phyloP scores from a whole-genome alignment of 2,113 vertebrate species.

The Microcebus jonahi region DNA sequence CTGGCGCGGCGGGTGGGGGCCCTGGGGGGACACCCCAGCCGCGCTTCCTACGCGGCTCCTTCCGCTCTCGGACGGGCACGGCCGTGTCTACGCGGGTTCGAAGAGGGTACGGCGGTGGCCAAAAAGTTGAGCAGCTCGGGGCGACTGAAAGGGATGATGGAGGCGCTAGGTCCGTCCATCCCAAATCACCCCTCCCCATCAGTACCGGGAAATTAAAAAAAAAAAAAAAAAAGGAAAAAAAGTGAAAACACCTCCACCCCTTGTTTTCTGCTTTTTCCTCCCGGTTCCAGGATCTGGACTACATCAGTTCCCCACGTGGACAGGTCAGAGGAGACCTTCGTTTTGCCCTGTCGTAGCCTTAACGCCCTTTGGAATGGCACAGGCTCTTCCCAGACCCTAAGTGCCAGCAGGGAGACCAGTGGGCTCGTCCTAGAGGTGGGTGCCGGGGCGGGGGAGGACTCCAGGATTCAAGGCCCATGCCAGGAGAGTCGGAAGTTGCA shows the following conservation, averaged over 20 bases:
- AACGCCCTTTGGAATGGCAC: not conserved
- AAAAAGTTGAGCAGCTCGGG: not conserved
- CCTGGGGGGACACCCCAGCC: not conserved
- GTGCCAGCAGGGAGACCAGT: not conserved
- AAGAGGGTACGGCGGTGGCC: not conserved
- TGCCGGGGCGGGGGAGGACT: no score
- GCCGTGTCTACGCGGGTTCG: not conserved
- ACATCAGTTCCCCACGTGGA: not conserved
- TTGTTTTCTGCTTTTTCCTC: not conserved
- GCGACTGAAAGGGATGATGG: not conserved
- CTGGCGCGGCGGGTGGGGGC: not conserved
- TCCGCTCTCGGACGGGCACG: not conserved
- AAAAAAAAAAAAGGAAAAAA: no score
- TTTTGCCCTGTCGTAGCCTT: not conserved
- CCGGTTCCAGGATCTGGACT: not conserved
- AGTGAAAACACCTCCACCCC: not conserved
- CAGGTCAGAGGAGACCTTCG: not conserved
- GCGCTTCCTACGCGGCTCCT: constrained; percentile 20
- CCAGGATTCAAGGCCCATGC: not conserved
- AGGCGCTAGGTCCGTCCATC: not conserved
- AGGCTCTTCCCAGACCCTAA: not conserved
- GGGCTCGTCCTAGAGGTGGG: not conserved
- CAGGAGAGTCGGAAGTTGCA: not conserved
- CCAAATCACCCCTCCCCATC: not conserved
- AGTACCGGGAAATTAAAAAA: not conserved